These are phyloP conservation scores for Coptodon rendalli DNA, from an alignment of 2,113 vertebrate genomes.

Conservation along the genomic window DNA sequence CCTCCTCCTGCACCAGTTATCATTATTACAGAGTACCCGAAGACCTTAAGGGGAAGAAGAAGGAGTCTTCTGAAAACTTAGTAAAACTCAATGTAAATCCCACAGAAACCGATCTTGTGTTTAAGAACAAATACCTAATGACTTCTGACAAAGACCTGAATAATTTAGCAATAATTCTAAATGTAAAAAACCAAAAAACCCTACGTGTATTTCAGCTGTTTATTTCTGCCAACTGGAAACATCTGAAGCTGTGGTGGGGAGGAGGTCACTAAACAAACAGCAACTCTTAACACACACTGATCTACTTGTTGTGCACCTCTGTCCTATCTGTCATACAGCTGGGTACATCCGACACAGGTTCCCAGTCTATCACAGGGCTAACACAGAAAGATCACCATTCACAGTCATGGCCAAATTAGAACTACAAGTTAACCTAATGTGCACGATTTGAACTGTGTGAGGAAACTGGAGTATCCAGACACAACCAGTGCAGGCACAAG, in stretches of 20 bases:
- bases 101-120: background rate
- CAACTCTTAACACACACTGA: background rate
- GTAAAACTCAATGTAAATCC: background rate
- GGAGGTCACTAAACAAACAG: background rate
- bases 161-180: background rate
- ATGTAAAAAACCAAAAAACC: background rate
- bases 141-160: background rate
- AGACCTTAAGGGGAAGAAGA: background rate
- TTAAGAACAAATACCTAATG: background rate
- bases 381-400: background rate
- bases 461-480: background rate
- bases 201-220: accelerated
- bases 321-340: background rate
- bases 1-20: background rate
- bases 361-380: background rate
- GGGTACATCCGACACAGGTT: background rate
- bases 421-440: background rate
- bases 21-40: background rate
- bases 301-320: background rate
- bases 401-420: background rate
- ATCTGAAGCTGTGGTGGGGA: background rate
- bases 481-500: accelerated
- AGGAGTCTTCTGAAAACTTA: background rate
- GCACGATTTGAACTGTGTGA: background rate
- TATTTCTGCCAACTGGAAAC: background rate